phyloP scores from a whole-genome alignment of 2,113 vertebrate genomes.

The Sorex araneus region DNA sequence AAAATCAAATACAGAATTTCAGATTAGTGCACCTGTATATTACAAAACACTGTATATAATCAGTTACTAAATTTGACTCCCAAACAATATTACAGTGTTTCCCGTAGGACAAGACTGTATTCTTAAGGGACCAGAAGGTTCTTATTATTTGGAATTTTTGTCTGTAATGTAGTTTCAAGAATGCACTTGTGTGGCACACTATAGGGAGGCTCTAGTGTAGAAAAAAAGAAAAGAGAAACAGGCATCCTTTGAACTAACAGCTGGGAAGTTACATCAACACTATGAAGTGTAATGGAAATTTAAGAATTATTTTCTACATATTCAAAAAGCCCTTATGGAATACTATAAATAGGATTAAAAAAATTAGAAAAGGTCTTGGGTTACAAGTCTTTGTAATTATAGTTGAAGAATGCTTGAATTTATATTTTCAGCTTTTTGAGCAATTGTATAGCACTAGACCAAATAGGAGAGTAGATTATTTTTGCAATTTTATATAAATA shows the following conservation, averaged over 20 bases:
- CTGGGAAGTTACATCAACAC: constrained; percentile 16
- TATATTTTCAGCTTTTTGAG: constrained; percentile 20
- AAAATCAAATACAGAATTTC: constrained; percentile 23
- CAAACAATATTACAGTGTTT: too few relatives aligned
- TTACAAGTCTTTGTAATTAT: not conserved
- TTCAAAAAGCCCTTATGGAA: constrained; percentile 41
- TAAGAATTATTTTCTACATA: not conserved
- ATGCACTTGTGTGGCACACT: not conserved
- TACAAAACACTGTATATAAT: too few relatives aligned
- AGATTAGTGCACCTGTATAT: not conserved
- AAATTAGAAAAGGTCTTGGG: constrained; percentile 1
- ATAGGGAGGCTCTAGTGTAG: not conserved
- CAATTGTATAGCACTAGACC: not conserved
- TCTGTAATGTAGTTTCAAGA: not conserved
- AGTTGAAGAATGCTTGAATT: not conserved
- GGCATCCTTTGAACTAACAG: not conserved
- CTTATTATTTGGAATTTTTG: not conserved
- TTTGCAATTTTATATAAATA: constrained; percentile 6
- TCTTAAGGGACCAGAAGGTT: not conserved
- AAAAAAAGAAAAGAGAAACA: not conserved
- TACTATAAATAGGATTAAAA: constrained; percentile 31
- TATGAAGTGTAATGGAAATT: constrained; percentile 23
- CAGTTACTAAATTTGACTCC: too few relatives aligned
- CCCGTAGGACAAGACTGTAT: not conserved
- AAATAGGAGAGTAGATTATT: constrained; percentile 4